These are phyloP conservation scores for Nipponia nippon DNA, from an alignment of 2,113 vertebrate species.

Conservation along the genomic window DNA sequence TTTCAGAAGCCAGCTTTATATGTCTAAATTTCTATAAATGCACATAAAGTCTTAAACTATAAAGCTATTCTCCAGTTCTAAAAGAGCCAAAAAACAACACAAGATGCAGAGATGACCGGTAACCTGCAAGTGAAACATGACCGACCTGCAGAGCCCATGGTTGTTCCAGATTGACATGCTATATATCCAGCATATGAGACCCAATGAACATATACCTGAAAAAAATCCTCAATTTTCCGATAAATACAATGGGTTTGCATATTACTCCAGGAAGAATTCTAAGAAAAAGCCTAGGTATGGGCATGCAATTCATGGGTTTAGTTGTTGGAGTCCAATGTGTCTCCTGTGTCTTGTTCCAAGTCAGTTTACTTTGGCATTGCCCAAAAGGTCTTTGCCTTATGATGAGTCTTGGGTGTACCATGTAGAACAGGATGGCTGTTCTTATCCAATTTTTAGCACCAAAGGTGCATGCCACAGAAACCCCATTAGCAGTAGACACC, in stretches of 20 bases:
- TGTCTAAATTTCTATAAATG: not conserved
- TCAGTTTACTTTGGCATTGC: not conserved
- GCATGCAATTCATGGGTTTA: not conserved
- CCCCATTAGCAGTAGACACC: not conserved
- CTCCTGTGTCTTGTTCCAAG: not conserved
- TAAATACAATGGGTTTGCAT: not conserved
- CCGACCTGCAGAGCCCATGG: not conserved
- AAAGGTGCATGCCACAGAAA: not conserved
- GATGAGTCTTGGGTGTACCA: not conserved
- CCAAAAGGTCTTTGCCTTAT: not conserved
- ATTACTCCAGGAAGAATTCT: not conserved
- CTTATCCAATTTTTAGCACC: not conserved
- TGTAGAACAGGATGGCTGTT: not conserved
- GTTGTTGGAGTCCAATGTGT: not conserved
- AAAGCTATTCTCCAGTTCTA: not conserved
- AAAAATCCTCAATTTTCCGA: not conserved
- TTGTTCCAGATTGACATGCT: not conserved
- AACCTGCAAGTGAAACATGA: not conserved
- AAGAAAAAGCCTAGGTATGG: not conserved
- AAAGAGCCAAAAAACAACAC: not conserved
- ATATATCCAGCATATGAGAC: not conserved
- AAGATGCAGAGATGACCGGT: not conserved
- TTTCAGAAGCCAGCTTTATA: not conserved
- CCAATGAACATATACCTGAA: not conserved
- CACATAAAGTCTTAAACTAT: not conserved